Percentiles rank a stretch among this genome's conserved stretches.
phyloP scores from a whole-genome alignment of 2,797 vertebrate species.

The Decapterus maruadsi region DNA sequence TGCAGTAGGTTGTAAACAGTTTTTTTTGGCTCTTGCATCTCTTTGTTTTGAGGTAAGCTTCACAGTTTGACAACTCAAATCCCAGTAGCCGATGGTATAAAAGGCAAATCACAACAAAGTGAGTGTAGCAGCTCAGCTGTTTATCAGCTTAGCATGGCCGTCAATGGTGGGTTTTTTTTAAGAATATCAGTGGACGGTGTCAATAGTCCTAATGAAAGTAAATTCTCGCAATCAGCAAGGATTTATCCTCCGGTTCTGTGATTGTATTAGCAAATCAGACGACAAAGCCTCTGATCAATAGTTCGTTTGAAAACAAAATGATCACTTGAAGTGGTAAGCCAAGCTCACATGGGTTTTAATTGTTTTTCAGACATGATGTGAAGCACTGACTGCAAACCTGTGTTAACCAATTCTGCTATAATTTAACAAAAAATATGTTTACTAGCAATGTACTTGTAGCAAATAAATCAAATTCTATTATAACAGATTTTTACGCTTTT shows the following conservation, averaged over 20 bases:
- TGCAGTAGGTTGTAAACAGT: conserved; percentile 15
- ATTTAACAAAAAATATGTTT: neutral
- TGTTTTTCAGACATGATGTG: conserved; percentile 4
- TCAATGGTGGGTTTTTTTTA: conserved; percentile 35
- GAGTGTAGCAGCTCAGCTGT: conserved; percentile 45
- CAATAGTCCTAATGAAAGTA: conserved; percentile 37
- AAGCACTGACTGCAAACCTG: neutral
- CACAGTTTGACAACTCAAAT: conserved; percentile 66
- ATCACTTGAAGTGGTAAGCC: neutral
- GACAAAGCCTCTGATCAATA: conserved; percentile 31
- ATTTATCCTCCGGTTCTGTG: conserved; percentile 7
- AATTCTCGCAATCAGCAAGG: conserved; percentile 42
- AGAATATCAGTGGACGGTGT: conserved; percentile 38
- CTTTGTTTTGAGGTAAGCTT: conserved; percentile 59
- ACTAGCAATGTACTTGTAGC: neutral
- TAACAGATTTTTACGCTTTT: too few relatives aligned
- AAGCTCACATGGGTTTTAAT: neutral
- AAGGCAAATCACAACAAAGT: conserved; percentile 48
- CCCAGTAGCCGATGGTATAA: conserved; percentile 53
- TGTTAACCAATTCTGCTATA: neutral
- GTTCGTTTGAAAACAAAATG: conserved; percentile 29
- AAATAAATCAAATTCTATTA: neutral
- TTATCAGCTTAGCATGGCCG: conserved; percentile 45
- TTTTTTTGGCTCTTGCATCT: conserved; percentile 32
- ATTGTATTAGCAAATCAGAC: conserved; percentile 18